These are phyloP conservation scores for Tragulus kanchil DNA, from an alignment of 2,113 vertebrate genomes.

Conservation along the genomic window DNA sequence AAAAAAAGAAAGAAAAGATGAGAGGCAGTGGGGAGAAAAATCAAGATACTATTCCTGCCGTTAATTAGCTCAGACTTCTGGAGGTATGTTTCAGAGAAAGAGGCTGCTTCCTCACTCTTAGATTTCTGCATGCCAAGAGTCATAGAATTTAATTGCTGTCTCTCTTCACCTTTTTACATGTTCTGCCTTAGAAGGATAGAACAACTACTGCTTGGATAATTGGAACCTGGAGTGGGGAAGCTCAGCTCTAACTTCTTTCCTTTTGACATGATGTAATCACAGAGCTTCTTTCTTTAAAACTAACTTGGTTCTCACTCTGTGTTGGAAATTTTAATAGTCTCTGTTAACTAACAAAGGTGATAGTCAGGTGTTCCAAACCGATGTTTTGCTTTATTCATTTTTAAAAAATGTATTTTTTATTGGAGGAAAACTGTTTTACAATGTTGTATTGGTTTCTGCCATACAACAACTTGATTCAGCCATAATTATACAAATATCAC, in stretches of 20 bases:
- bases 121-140: not conserved
- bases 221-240: not conserved
- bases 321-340: not conserved
- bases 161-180: not conserved
- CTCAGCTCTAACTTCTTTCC: not conserved
- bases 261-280: not conserved
- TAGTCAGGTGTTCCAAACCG: not conserved
- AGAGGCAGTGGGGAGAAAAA: too few species aligned
- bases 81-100: not conserved
- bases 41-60: not conserved
- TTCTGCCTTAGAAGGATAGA: not conserved
- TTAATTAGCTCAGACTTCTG: not conserved
- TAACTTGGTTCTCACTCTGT: not conserved
- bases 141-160: not conserved
- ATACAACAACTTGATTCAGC: not conserved
- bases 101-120: not conserved
- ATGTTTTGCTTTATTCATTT: not conserved
- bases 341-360: not conserved
- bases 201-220: not conserved
- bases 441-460: not conserved
- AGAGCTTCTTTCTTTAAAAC: not conserved
- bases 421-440: not conserved
- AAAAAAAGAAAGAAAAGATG: too few species aligned
- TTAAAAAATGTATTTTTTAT: not conserved
- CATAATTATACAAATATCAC: not conserved